Base-by-base conservation (phyloP, 2,113 vertebrate species). In the Scytalopus superciliaris region DNA sequence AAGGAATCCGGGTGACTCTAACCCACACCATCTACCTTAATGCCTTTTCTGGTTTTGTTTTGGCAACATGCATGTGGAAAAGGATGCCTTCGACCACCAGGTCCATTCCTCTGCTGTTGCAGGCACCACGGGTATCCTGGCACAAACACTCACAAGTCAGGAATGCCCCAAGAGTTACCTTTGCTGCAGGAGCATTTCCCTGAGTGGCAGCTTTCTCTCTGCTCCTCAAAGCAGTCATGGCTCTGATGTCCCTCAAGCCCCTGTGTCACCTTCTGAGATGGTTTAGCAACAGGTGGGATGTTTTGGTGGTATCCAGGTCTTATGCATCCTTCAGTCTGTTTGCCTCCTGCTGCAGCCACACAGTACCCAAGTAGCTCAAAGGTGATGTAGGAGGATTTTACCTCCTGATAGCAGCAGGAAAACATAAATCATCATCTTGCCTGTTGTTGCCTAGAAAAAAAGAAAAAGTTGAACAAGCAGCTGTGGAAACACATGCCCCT, bases 331-430 rank as follows among this genome's bases (percentile, higher is more conserved):
- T 84, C 62, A 42, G 62, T 33, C 73, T 52, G 31, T 57, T 68
- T 90, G 75, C 12, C 66, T 91, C 47, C 66, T 84, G 52, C 47
- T 79, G 33, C 63, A 76, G 66, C 66, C 56, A 59, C 66, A 7
- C 21, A 39, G 70, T 39, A 82, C 56, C 13, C 31, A 53, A 30
- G 56, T 5, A 79, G 42, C 55, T 70, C 60, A 33, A 33, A 68
- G 69, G 37, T 63, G 57, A 33, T 17, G 66, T 35, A 89, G 64
- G 63, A 91, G 57, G 57, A 28, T 95, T 75, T 42, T 80, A 45
- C 87, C 62, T 72, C 50, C 79, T 79, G 86, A 33, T 52, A 93
- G 70, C 75, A 47, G 70, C 44, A 96, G 89, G 94, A 96, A 94
- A 78, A 35, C 53, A 44, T 72, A 79, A 90, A 40, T 95, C 91